phyloP scores from a whole-genome alignment of 2,113 vertebrate species.

The Ptychochromis oligacanthus region DNA sequence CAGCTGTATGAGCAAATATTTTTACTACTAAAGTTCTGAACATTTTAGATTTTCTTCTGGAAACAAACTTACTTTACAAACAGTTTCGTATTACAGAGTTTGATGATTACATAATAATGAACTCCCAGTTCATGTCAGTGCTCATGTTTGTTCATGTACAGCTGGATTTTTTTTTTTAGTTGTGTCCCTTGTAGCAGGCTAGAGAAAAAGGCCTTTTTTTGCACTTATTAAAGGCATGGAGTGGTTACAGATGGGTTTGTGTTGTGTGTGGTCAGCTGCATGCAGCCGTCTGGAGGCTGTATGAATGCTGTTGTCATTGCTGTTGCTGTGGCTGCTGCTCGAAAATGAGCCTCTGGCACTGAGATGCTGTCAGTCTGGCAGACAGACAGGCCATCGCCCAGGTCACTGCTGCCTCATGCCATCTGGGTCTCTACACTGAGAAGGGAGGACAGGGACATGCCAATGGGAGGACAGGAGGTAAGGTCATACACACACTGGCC shows the following conservation, averaged over 20 bases:
- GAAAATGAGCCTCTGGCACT: conserved; percentile 66
- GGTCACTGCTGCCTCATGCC: conserved; percentile 60
- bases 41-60: not conserved
- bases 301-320: conserved; percentile 28
- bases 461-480: conserved; percentile 40
- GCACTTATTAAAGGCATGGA: conserved; percentile 2
- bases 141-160: not conserved
- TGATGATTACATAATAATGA: not conserved
- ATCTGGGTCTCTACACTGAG: conserved; percentile 51
- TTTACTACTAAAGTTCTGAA: not conserved
- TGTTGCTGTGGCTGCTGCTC: conserved; percentile 58
- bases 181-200: not conserved
- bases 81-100: not conserved
- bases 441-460: conserved; percentile 45
- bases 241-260: conserved; percentile 44
- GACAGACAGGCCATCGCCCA: conserved; percentile 43
- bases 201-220: not conserved
- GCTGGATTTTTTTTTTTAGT: not conserved
- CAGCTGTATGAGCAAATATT: not conserved
- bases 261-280: conserved; percentile 39
- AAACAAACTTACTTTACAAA: not conserved
- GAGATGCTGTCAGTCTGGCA: conserved; percentile 68
- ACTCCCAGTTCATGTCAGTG: too few relatives aligned
- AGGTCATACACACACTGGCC: conserved; percentile 44
- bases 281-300: conserved; percentile 40